A percentile compares a stretch with the other conserved stretches of the same genome.
Evolutionary conservation across 1,140 invertebrate genomes (phyloP).

Genomic region (Oscheius sp.): DNA sequence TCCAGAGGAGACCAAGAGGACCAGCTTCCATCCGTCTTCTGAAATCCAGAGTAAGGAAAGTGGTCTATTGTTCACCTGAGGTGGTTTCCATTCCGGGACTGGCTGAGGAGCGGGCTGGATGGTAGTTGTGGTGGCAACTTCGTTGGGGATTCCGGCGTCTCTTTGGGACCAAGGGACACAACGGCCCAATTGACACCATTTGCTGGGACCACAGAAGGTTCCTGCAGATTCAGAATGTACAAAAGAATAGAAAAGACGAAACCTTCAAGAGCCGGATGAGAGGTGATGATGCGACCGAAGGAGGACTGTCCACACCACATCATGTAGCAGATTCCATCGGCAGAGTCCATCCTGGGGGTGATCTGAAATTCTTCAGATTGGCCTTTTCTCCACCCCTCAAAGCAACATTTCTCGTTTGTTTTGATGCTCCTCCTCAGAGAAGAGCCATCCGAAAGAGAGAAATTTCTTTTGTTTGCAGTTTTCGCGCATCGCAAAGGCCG

Average conservation of each 20-base stretch:
- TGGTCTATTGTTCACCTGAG: not conserved
- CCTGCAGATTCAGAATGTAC: not conserved
- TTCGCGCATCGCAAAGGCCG: not conserved
- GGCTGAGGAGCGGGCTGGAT: constrained; percentile 4
- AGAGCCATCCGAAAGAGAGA: no score
- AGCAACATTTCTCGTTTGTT: not conserved
- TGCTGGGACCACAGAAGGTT: constrained; percentile 55
- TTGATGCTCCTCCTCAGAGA: no score
- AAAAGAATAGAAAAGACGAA: not conserved
- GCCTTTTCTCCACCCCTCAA: no score
- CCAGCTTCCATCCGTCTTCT: constrained; percentile 57
- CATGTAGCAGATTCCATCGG: constrained; percentile 61
- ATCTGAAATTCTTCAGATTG: constrained; percentile 49
- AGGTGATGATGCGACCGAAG: constrained; percentile 59
- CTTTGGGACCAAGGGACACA: constrained; percentile 55
- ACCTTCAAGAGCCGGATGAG: constrained; percentile 59
- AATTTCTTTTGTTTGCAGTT: constrained; percentile 4
- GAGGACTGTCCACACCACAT: constrained; percentile 59
- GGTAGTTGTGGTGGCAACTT: constrained; percentile 20
- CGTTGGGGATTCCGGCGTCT: constrained; percentile 18
- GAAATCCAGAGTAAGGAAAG: constrained; percentile 27
- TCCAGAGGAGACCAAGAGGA: constrained; percentile 45
- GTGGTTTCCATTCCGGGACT: not conserved
- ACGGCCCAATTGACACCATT: constrained; percentile 59
- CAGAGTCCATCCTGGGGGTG: constrained; percentile 55